Percentiles rank a stretch among this genome's conserved stretches.
Conservation (phyloP, 2,797 vertebrate species). For the Phylloscopus collybita region DNA sequence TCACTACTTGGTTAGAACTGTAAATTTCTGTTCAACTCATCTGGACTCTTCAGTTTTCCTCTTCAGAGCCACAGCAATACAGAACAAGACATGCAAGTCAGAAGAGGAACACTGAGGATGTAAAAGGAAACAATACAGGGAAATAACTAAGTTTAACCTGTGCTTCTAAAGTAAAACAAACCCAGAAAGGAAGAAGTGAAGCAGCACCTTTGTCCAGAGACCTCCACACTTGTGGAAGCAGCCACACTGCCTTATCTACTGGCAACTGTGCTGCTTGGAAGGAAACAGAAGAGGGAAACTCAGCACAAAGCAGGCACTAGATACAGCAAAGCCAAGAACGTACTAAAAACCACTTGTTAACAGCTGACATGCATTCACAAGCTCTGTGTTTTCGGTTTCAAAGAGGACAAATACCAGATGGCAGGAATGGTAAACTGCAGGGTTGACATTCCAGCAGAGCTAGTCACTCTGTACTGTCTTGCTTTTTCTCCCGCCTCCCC, state of each 20-base stretch:
- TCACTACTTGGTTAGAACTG: constrained; percentile 33
- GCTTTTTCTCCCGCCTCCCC: constrained; percentile 64
- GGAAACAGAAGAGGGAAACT: constrained; percentile 66
- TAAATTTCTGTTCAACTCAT: constrained; percentile 20
- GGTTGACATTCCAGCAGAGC: constrained; percentile 78
- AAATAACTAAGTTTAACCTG: constrained; percentile 59
- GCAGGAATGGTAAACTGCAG: constrained; percentile 83
- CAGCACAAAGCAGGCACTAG: constrained; percentile 86
- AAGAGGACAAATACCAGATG: constrained; percentile 79
- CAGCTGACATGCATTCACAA: constrained; percentile 92
- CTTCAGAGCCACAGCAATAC: constrained; percentile 76
- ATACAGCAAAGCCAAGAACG: constrained; percentile 86
- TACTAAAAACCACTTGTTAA: constrained; percentile 89
- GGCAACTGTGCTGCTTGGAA: constrained; percentile 47
- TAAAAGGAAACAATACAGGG: constrained; percentile 53
- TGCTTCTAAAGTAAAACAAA: constrained; percentile 68
- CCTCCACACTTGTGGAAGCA: constrained; percentile 36
- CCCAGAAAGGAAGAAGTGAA: constrained; percentile 49
- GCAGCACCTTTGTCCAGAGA: constrained; percentile 70
- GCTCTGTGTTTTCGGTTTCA: constrained; percentile 84
- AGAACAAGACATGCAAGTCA: constrained; percentile 78
- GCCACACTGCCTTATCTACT: constrained; percentile 42
- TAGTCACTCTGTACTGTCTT: constrained; percentile 73
- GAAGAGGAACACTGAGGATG: constrained; percentile 74
- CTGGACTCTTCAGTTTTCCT: constrained; percentile 63